These are phyloP conservation scores for Ectemnius continuus DNA, from an alignment of 2,888 invertebrate species.

Conservation along the genomic window DNA sequence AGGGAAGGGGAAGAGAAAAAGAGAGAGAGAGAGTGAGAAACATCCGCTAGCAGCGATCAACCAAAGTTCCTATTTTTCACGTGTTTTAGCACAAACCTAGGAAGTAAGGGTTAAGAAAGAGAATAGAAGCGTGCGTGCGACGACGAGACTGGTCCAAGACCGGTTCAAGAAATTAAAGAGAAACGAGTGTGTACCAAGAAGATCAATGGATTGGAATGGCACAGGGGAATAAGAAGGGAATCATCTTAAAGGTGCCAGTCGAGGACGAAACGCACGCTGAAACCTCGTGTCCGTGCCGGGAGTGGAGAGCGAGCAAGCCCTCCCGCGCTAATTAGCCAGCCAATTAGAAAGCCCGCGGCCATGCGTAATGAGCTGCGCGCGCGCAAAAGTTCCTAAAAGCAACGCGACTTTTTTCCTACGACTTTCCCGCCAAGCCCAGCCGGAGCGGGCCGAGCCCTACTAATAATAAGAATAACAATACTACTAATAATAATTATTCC, in stretches of 20 bases:
- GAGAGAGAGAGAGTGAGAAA: conserved; percentile 30
- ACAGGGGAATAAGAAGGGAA: neutral
- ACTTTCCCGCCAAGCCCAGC: conserved; percentile 39
- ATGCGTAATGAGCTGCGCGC: conserved; percentile 76
- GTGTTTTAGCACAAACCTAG: conserved; percentile 59
- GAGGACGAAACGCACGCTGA: conserved; percentile 40
- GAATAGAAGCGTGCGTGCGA: neutral
- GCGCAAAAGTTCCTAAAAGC: conserved; percentile 77
- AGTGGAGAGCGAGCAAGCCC: conserved; percentile 26
- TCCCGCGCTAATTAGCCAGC: conserved; percentile 77
- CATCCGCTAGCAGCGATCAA: conserved; percentile 63
- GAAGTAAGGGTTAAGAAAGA: conserved; percentile 43
- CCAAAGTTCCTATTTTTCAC: conserved; percentile 78
- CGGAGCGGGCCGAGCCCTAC: conserved; percentile 37
- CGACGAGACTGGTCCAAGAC: too few species aligned
- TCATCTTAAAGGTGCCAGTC: conserved; percentile 5
- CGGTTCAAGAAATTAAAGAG: conserved; percentile 15
- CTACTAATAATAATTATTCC: neutral
- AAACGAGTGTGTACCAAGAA: neutral
- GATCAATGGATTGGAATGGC: too few species aligned
- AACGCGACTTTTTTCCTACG: conserved; percentile 55
- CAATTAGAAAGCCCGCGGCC: conserved; percentile 74
- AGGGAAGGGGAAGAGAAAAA: conserved; percentile 9
- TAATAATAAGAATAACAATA: conserved; percentile 25
- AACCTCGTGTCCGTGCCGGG: conserved; percentile 71